phyloP scores from a whole-genome alignment of 2,113 vertebrate species.

The Hemibagrus wyckioides region DNA sequence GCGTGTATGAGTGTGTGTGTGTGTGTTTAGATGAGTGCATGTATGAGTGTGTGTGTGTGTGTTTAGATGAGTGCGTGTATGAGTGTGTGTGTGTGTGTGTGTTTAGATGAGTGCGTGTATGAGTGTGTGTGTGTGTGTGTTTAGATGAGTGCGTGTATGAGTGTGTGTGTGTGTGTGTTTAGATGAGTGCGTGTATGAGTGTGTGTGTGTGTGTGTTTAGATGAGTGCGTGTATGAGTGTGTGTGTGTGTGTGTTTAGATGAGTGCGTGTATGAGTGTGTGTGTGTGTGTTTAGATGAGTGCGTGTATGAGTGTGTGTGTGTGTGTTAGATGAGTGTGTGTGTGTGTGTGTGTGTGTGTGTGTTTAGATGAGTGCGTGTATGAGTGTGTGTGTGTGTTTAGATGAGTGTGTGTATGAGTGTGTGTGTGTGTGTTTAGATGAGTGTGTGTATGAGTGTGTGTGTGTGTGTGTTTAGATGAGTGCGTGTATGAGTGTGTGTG shows the following conservation, averaged over 20 bases:
- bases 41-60: neutral
- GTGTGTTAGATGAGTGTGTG: neutral
- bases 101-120: no score
- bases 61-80: neutral
- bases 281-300: neutral
- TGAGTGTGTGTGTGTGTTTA: neutral
- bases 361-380: no score
- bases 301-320: neutral
- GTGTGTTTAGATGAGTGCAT: neutral
- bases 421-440: neutral
- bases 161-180: neutral
- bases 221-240: neutral
- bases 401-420: neutral
- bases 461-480: neutral
- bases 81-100: neutral
- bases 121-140: neutral
- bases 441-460: neutral
- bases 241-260: neutral
- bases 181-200: neutral
- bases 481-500: neutral
- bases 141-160: no score
- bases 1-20: neutral
- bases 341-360: neutral
- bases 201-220: neutral
- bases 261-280: neutral